Evolutionary conservation across 2,888 invertebrate species (phyloP), one percentile per base, ranked within the genome.

Genomic region (Drosophila nr. medialis): DNA sequence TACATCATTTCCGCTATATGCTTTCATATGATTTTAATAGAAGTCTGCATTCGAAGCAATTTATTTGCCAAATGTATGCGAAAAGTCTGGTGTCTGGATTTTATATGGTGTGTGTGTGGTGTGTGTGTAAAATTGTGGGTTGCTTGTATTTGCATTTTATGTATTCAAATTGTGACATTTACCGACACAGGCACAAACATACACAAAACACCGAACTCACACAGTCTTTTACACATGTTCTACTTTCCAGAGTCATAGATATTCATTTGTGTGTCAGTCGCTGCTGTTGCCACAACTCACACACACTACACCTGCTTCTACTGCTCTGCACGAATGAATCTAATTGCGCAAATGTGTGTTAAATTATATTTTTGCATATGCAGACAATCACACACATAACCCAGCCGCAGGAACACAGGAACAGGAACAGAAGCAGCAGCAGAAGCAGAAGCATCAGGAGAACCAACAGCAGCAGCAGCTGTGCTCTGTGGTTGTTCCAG

Each of bases 291-390:
- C 48, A 45, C 64, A 58, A n/a, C 55, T 21, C 50, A 55, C 54
- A 42, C 58, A 40, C 61, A n/a, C 42, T 15, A 6, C 49, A 48
- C 53, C 60, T 61, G 60, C 71, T 65, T 54, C 85, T 70, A 65
- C 65, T 59, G 61, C 73, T 79, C 59, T 53, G 81, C 86, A 89
- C 89, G 83, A 87, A 87, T 87, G 86, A 81, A 83, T 87, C 82
- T 89, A 87, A 87, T 89, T 87, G 89, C 84, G 89, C 86, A 89
- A 87, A 89, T 87, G 86, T 87, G 88, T 89, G 88, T 80, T 89
- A 87, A 87, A 89, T 87, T 89, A 87, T 87, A 89, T 89, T 89
- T 86, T 86, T 87, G 87, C 86, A 89, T 86, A 86, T 86, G 73
- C 77, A 84, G 81, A 84, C 85, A 84, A 73, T 84, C 78, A 65